Evolutionary conservation across 1,140 invertebrate genomes (phyloP).

Genomic region (Anastrepha obliqua): DNA sequence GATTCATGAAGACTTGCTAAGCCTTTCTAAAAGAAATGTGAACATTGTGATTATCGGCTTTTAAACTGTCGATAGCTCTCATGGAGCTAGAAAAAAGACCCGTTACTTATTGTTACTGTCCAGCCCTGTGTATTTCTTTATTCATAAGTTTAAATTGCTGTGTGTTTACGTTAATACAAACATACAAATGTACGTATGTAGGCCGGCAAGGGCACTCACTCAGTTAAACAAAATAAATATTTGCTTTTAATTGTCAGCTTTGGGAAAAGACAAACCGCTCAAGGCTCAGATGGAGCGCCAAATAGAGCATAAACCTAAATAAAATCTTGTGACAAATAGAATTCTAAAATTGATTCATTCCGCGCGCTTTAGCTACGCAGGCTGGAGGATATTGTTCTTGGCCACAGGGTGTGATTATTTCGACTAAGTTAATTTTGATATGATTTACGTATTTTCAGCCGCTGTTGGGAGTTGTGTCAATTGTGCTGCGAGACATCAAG

Average conservation of each 20-base stretch:
- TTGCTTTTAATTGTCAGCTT: constrained; percentile 27
- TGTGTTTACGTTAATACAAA: not conserved
- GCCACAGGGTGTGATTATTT: not conserved
- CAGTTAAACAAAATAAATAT: constrained; percentile 35
- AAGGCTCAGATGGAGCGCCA: not conserved
- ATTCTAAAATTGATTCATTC: not conserved
- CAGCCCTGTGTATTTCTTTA: too few species aligned
- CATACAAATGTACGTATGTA: not conserved
- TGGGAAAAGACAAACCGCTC: not conserved
- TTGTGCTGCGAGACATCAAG: not conserved
- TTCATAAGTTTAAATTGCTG: too few species aligned
- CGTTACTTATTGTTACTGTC: too few species aligned
- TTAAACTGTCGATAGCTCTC: too few species aligned
- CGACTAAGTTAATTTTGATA: not conserved
- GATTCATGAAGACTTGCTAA: too few species aligned
- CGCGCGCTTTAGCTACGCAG: not conserved
- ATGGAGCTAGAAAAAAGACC: too few species aligned
- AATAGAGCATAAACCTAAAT: not conserved
- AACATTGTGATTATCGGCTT: too few species aligned
- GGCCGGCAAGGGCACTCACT: not conserved
- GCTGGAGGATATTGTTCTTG: not conserved
- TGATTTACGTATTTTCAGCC: not conserved
- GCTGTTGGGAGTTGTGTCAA: not conserved
- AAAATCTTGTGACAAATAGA: not conserved
- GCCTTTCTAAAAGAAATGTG: too few species aligned